Evolutionary conservation across 2,888 invertebrate genomes (phyloP), one percentile per base, ranked within the genome.

Genomic region (Ophraella communa): DNA sequence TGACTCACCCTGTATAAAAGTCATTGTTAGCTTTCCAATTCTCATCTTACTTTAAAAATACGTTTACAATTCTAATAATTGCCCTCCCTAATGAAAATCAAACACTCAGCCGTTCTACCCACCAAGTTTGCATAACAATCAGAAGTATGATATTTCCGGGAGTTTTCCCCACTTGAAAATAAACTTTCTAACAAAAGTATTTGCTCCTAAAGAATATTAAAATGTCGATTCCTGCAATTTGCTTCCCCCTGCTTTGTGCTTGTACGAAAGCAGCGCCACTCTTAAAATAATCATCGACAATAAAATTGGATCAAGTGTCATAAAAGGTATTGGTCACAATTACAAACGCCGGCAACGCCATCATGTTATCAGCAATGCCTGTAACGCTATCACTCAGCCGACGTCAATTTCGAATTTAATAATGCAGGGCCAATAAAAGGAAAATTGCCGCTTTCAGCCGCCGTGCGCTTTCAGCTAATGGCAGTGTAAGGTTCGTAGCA

Each of bases 361-460:
- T 49, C 27, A 49, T 49, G 24, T n/a, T 49, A 24, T 17, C 8
- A 23, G 24, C 33, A 33, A 14, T 4, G 17, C 24, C 44, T 30
- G 5, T 21, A 24, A 45, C 17, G 47, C 47, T 33, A 47, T 57
- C 57, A 27, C 44, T 44, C 55, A 47, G 23, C n/a, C 33, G 21
- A 14, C 49, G 20, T 61, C 54, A 47, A 62, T 62, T 47, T 39
- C 42, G 55, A 55, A 55, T 62, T 55, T 55, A 52, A 62, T 62
- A 62, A 62, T 49, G 55, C 42, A 49, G 55, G 39, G 21, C 62
- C 55, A 62, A 62, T 62, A 62, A 62, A 62, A 62, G 44, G 24
- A 30, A 49, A 62, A 62, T 49, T 55, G 54, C 49, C 18, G 54
- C 49, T 61, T 55, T 47, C 27, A 49, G 49, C 47, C n/a, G 23